A percentile compares a stretch with the other conserved stretches of the same genome.
Conservation (phyloP, 1,140 invertebrate genomes). For the Pemphigus obesinymphae region DNA sequence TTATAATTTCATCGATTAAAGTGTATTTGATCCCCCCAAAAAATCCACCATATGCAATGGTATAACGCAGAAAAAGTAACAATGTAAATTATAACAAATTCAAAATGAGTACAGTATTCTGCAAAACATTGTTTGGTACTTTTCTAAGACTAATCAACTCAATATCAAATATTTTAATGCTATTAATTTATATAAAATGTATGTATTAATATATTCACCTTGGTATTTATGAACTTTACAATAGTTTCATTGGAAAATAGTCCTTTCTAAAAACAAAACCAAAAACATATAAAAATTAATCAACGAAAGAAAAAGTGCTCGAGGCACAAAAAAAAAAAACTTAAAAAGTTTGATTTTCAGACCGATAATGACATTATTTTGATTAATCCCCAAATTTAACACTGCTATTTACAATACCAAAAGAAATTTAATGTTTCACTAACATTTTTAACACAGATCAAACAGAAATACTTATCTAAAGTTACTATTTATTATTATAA, state of each 20-base stretch:
- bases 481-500: constrained; percentile 3
- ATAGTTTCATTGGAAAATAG: not conserved
- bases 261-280: not conserved
- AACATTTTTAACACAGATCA: constrained; percentile 24
- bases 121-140: not conserved
- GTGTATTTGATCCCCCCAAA: not conserved
- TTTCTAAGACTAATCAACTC: not conserved
- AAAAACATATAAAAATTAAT: constrained; percentile 19
- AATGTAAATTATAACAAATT: constrained; percentile 20
- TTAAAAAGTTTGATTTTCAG: constrained; percentile 37
- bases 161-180: not conserved
- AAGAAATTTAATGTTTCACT: not conserved
- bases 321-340: constrained; percentile 14
- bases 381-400: constrained; percentile 38
- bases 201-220: not conserved
- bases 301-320: not conserved
- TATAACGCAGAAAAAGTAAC: not conserved
- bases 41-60: not conserved
- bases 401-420: constrained; percentile 26
- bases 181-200: not conserved
- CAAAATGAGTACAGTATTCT: not conserved
- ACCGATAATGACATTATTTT: constrained; percentile 33
- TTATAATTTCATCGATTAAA: not conserved
- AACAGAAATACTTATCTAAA: constrained; percentile 23
- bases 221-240: not conserved